Evolutionary conservation across 1,140 invertebrate species (phyloP).

Genomic region (Pseudomyrmex dendroicus): DNA sequence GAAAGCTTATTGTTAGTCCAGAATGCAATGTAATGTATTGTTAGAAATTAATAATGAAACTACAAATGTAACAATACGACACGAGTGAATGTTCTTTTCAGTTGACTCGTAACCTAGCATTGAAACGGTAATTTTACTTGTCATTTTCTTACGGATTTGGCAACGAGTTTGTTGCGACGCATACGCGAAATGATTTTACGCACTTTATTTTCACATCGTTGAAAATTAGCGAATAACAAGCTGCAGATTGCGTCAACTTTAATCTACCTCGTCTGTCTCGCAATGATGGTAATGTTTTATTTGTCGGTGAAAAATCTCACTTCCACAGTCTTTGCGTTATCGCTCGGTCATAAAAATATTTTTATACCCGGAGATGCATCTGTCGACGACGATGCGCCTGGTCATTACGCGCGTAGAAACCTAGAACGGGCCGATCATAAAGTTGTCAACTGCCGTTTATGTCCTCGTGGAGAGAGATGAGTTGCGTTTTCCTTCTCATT

Average conservation of each 20-base stretch:
- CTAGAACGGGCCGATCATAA: constrained; percentile 19
- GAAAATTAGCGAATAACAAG: neutral
- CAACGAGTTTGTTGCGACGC: neutral
- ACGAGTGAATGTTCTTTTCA: neutral
- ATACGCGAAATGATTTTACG: neutral
- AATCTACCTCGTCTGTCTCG: constrained; percentile 19
- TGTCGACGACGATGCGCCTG: neutral
- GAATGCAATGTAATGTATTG: neutral
- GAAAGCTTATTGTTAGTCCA: too few relatives aligned
- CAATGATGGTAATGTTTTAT: constrained; percentile 29
- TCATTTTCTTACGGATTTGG: neutral
- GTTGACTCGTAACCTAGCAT: neutral
- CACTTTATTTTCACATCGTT: neutral
- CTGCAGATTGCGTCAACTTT: constrained; percentile 1
- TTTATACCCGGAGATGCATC: neutral
- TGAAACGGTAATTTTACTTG: neutral
- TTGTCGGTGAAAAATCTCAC: constrained; percentile 12
- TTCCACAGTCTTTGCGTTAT: neutral
- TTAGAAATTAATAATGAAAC: neutral
- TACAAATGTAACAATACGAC: neutral
- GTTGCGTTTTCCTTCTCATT: constrained; percentile 46
- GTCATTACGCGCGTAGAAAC: constrained; percentile 46
- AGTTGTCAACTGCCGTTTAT: constrained; percentile 31
- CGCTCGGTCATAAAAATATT: constrained; percentile 37
- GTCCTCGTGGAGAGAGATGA: constrained; percentile 34